Conservation (phyloP, 2,888 invertebrate species). For the Encarsia formosa region DNA sequence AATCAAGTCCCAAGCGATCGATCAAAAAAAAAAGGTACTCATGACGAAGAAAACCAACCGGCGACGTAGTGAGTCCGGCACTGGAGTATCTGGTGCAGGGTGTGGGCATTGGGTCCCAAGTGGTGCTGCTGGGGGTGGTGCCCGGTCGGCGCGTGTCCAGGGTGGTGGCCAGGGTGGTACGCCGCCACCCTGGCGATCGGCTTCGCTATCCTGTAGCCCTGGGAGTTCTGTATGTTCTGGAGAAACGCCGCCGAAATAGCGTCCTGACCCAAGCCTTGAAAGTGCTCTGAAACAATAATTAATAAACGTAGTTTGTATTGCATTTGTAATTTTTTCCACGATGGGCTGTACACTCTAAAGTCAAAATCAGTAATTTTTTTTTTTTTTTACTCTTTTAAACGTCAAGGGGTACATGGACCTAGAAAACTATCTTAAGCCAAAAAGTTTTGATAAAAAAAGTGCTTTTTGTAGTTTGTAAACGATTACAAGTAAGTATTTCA, state of each 20-base stretch:
- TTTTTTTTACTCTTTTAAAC: too few species aligned
- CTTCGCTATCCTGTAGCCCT: conserved; percentile 70
- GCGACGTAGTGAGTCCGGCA: conserved; percentile 81
- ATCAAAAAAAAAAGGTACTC: too few species aligned
- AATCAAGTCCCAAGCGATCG: too few species aligned
- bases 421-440: too few species aligned
- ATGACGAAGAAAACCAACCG: too few species aligned
- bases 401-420: too few species aligned
- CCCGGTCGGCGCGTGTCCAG: conserved; percentile 68
- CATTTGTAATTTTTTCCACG: too few species aligned
- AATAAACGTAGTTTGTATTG: conserved; percentile 35
- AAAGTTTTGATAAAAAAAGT: too few species aligned
- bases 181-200: conserved; percentile 75
- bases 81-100: conserved; percentile 70
- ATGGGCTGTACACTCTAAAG: too few species aligned
- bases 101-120: conserved; percentile 46
- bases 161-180: conserved; percentile 64
- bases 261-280: conserved; percentile 45
- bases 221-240: conserved; percentile 48
- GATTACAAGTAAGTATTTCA: too few species aligned
- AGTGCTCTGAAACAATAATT: conserved; percentile 44
- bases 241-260: conserved; percentile 45
- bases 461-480: too few species aligned
- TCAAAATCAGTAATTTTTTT: too few species aligned
- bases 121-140: conserved; percentile 47